Percentiles rank a stretch among this genome's conserved stretches.
Conservation (phyloP, 1,140 invertebrate genomes). For the Hestina assimilis region DNA sequence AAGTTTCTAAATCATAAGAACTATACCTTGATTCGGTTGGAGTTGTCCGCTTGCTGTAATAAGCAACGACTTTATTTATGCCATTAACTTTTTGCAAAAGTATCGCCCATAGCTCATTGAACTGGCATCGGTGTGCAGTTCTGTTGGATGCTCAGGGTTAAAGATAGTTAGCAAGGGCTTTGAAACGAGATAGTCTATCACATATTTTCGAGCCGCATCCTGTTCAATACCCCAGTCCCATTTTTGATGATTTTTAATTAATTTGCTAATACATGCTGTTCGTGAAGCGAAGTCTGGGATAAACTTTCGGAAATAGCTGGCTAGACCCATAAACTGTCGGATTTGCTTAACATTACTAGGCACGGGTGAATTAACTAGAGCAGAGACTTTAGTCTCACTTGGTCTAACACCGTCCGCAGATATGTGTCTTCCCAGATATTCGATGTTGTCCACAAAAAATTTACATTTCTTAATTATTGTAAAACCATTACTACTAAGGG, state of each 20-base stretch:
- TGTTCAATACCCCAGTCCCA: slow-evolving; percentile 37
- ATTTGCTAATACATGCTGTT: slow-evolving; percentile 36
- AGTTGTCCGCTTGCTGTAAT: slow-evolving; percentile 40
- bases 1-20: slow-evolving; percentile 42
- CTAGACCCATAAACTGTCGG: slow-evolving; percentile 35
- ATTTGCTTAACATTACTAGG: slow-evolving; percentile 38
- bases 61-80: slow-evolving; percentile 32
- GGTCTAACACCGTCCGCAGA: slow-evolving; percentile 26
- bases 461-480: slow-evolving; percentile 27
- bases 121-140: slow-evolving; percentile 45
- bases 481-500: slow-evolving; percentile 31
- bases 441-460: slow-evolving; percentile 19
- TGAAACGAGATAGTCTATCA: slow-evolving; percentile 28
- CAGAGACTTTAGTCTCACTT: slow-evolving; percentile 24
- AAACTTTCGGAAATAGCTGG: slow-evolving; percentile 37
- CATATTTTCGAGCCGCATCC: slow-evolving; percentile 30
- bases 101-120: slow-evolving; percentile 51
- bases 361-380: slow-evolving; percentile 31
- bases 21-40: slow-evolving; percentile 35
- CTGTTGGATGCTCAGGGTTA: slow-evolving; percentile 30
- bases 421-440: slow-evolving; percentile 36
- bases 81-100: slow-evolving; percentile 33
- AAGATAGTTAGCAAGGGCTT: slow-evolving; percentile 39
- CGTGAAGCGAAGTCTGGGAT: slow-evolving; percentile 33
- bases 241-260: slow-evolving; percentile 27